Conservation (phyloP, 2,113 vertebrate genomes). For the Macrotis lagotis region DNA sequence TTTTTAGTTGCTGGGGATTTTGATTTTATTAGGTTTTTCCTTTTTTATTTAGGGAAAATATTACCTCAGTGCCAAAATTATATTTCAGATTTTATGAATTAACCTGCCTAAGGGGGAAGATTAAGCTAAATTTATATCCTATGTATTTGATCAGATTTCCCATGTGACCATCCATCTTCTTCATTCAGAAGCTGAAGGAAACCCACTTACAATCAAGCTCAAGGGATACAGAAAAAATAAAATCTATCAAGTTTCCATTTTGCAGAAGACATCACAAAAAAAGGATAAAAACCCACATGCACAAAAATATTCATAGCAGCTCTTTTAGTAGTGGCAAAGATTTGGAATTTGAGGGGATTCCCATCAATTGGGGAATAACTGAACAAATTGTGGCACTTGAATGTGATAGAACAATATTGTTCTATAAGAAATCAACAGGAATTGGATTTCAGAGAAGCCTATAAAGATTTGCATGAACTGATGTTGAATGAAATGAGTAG, state of each 20-base stretch:
- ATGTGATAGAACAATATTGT: no score
- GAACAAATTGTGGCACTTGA: no score
- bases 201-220: not conserved
- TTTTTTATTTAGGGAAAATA: conserved; percentile 63
- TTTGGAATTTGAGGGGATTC: no score
- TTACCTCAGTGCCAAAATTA: conserved; percentile 63
- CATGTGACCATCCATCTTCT: not conserved
- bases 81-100: conserved; percentile 69
- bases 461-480: no score
- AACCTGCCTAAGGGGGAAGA: conserved; percentile 54
- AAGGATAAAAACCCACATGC: no score
- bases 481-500: no score
- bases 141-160: conserved; percentile 54
- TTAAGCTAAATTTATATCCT: conserved; percentile 51
- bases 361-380: no score
- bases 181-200: conserved; percentile 6
- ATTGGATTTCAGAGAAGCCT: no score
- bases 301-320: no score
- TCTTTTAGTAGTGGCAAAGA: no score
- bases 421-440: no score
- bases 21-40: conserved; percentile 70
- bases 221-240: not conserved
- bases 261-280: no score
- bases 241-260: not conserved
- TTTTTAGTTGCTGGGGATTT: conserved; percentile 66